A percentile compares a stretch with the other conserved stretches of the same genome.
These are phyloP conservation scores for Bimastos eiseni DNA, from an alignment of 2,888 invertebrate species.

Conservation along the genomic window DNA sequence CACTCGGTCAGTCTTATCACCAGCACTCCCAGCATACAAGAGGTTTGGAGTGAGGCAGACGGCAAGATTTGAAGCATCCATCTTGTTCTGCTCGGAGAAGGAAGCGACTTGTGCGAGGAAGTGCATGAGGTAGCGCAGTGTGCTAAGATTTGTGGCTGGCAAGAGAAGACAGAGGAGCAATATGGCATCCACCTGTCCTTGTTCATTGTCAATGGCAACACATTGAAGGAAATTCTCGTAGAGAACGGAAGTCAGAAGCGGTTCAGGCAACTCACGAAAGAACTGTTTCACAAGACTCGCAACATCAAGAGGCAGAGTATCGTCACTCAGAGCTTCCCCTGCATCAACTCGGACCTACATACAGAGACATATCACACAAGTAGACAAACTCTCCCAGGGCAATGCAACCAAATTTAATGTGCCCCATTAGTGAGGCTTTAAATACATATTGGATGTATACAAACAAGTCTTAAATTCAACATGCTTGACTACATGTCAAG, in stretches of 20 bases:
- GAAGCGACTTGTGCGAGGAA: constrained; percentile 74
- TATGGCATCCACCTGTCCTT: constrained; percentile 68
- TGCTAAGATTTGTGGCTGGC: constrained; percentile 77
- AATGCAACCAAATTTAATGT: background rate
- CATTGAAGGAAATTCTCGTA: constrained; percentile 76
- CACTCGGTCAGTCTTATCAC: background rate
- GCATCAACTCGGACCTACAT: constrained; percentile 72
- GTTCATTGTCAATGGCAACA: constrained; percentile 56
- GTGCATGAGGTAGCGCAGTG: constrained; percentile 77
- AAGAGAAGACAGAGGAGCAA: constrained; percentile 73
- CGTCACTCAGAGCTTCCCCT: constrained; percentile 71
- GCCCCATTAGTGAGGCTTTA: background rate
- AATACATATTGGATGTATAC: no score
- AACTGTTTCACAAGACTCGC: constrained; percentile 84
- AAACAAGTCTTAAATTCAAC: no score
- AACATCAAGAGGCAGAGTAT: constrained; percentile 77
- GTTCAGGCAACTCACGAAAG: constrained; percentile 81
- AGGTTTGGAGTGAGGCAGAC: constrained; percentile 84
- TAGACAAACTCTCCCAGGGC: background rate
- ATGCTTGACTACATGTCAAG: no score
- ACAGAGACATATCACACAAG: background rate
- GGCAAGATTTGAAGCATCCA: constrained; percentile 81
- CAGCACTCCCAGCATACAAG: constrained; percentile 70
- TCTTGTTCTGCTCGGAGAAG: constrained; percentile 75
- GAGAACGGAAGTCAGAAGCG: constrained; percentile 74